Conservation (phyloP, 2,888 invertebrate species). For the Caenorhabditis parvicauda region DNA sequence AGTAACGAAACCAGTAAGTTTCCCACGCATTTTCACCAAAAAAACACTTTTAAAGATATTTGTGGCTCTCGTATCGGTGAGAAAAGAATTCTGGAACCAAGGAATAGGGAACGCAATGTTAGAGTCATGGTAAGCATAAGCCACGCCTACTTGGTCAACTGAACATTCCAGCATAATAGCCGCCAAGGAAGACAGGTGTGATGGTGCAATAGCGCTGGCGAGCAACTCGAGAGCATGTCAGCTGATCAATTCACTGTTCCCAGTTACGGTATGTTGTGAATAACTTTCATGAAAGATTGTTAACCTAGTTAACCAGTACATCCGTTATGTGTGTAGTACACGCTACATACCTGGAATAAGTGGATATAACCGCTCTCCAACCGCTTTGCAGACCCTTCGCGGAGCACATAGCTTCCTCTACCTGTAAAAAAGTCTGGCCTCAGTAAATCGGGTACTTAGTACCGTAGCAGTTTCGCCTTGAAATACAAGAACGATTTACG, state of each 20-base stretch:
- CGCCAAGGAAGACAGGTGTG: conserved; percentile 4
- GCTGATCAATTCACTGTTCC: not conserved
- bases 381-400: too few relatives aligned
- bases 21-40: not conserved
- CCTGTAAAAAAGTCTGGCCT: too few relatives aligned
- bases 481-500: too few relatives aligned
- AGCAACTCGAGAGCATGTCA: not conserved
- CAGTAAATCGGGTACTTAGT: too few relatives aligned
- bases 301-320: too few relatives aligned
- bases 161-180: conserved; percentile 4
- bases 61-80: conserved; percentile 28
- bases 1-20: conserved; percentile 30
- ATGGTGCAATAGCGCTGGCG: conserved; percentile 6
- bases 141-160: not conserved
- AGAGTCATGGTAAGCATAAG: conserved; percentile 24
- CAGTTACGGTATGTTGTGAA: conserved; percentile 2
- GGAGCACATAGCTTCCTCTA: too few relatives aligned
- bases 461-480: too few relatives aligned
- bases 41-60: conserved; percentile 23
- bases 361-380: too few relatives aligned
- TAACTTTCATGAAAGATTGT: too few relatives aligned
- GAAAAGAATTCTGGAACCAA: conserved; percentile 17
- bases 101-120: conserved; percentile 26
- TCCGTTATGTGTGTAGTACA: too few relatives aligned
- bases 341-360: too few relatives aligned